These are phyloP conservation scores for Prionailurus bengalensis DNA, from an alignment of 2,113 vertebrate genomes.

Conservation along the genomic window DNA sequence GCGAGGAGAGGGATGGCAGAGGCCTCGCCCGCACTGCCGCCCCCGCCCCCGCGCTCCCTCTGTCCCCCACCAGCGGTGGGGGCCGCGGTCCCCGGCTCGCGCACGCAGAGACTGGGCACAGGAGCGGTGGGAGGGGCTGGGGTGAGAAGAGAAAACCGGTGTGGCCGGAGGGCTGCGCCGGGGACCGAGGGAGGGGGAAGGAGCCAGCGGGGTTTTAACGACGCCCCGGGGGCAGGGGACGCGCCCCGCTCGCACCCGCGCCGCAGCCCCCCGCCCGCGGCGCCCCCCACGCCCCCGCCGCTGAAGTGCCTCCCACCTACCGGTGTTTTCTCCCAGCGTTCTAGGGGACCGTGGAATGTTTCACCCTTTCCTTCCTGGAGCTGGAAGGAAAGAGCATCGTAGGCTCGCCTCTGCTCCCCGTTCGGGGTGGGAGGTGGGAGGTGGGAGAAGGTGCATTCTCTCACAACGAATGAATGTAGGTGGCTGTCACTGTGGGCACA, in stretches of 20 bases:
- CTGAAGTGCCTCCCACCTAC: neutral
- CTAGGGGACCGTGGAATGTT: neutral
- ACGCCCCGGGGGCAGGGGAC: neutral
- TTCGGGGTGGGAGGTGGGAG: conserved; percentile 6
- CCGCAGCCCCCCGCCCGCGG: neutral
- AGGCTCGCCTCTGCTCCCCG: neutral
- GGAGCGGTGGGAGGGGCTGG: neutral
- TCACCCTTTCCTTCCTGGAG: neutral
- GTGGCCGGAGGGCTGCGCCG: neutral
- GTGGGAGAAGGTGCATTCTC: neutral
- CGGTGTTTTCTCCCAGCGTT: neutral
- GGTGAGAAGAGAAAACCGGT: neutral
- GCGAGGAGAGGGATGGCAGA: neutral
- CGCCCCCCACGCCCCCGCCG: rapidly evolving
- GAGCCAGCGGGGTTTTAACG: neutral
- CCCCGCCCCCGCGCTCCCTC: neutral
- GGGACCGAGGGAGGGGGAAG: rapidly evolving
- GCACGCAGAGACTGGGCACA: neutral
- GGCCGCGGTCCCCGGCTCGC: rapidly evolving
- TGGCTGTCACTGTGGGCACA: neutral
- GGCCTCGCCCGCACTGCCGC: rapidly evolving
- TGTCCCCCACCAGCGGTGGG: neutral
- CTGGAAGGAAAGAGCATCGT: neutral
- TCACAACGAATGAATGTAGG: conserved; percentile 50
- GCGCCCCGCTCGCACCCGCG: neutral